Percentiles rank a stretch among this genome's conserved stretches.
phyloP scores from a whole-genome alignment of 2,888 invertebrate genomes.

The Rotaria socialis region DNA sequence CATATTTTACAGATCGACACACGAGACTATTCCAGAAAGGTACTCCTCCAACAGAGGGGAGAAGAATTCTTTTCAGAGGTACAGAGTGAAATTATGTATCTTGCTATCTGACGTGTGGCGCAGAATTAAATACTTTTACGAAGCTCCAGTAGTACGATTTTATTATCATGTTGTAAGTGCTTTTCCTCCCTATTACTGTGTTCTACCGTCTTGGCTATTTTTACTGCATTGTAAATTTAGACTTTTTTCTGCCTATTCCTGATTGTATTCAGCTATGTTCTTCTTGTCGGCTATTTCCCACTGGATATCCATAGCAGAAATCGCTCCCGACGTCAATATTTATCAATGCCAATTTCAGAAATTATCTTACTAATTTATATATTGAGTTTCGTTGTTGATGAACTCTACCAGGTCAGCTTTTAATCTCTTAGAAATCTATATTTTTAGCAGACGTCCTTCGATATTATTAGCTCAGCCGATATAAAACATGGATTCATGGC shows the following conservation, averaged over 20 bases:
- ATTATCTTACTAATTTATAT: neutral
- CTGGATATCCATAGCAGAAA: neutral
- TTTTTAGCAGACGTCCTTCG: neutral
- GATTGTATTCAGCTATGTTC: constrained; percentile 23
- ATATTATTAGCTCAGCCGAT: neutral
- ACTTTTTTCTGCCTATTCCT: neutral
- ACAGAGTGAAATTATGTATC: neutral
- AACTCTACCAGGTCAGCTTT: neutral
- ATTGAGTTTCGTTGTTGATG: neutral
- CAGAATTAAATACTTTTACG: neutral
- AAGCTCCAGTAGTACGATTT: neutral
- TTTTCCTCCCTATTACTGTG: neutral
- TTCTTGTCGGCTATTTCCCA: constrained; percentile 3
- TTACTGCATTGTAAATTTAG: neutral
- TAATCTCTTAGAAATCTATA: neutral
- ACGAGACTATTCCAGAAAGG: no score
- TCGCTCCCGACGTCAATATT: neutral
- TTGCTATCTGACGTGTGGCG: neutral
- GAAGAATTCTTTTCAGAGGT: neutral
- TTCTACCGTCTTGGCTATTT: neutral
- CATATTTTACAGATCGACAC: no score
- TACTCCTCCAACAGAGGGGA: no score
- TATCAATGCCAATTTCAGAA: neutral
- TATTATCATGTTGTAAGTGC: neutral
- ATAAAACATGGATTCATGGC: neutral